Conservation (phyloP, 2,888 invertebrate genomes). For the Colostygia pectinataria region DNA sequence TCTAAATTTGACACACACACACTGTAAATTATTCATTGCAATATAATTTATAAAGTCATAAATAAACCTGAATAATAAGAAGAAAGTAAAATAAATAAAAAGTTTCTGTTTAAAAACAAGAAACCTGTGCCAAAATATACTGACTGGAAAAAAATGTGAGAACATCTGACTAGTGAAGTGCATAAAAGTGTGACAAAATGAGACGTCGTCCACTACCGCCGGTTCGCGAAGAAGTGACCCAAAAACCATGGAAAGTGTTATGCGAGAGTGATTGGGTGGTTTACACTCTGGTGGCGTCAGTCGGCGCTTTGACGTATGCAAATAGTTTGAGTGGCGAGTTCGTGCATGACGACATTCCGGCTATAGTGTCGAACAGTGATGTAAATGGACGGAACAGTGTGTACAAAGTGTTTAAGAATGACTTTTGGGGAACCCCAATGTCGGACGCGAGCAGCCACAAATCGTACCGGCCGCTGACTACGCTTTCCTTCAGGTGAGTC, state of each 20-base stretch:
- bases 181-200: constrained; percentile 55
- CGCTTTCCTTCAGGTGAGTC: constrained; percentile 92
- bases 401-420: constrained; percentile 86
- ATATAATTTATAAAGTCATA: no score
- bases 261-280: constrained; percentile 83
- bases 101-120: no score
- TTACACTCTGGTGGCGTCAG: constrained; percentile 85
- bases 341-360: constrained; percentile 94
- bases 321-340: constrained; percentile 91
- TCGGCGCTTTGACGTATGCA: constrained; percentile 87
- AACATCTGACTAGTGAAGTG: constrained; percentile 8
- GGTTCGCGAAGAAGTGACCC: constrained; percentile 71
- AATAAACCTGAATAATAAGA: no score
- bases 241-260: constrained; percentile 56
- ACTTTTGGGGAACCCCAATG: constrained; percentile 96
- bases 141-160: not conserved
- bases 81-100: no score
- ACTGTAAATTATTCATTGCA: no score
- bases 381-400: constrained; percentile 87
- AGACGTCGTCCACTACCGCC: constrained; percentile 73
- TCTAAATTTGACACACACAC: no score
- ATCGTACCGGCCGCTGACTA: constrained; percentile 87
- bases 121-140: not conserved
- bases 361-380: constrained; percentile 91
- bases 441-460: constrained; percentile 92